Evolutionary conservation across 92 coral and sea anemone genomes (phyloP).

Genomic region (Palythoa heliodiscus): DNA sequence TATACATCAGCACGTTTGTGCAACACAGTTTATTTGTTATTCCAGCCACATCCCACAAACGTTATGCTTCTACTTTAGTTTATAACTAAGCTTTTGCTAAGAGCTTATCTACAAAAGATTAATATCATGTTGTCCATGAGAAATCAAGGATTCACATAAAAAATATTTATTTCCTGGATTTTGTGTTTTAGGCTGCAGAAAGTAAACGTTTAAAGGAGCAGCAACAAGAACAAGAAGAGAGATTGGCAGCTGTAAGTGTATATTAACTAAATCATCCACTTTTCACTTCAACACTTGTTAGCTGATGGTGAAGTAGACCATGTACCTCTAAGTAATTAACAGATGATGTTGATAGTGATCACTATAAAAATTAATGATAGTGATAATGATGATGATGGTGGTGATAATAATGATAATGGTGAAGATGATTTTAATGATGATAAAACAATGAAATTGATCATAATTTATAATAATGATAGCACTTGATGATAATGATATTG

Average conservation of each 20-base stretch:
- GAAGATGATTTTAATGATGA: neutral
- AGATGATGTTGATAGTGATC: neutral
- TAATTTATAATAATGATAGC: neutral
- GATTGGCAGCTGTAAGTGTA: conserved; percentile 33
- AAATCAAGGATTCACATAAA: neutral
- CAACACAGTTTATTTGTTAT: no score
- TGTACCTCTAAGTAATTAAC: no score
- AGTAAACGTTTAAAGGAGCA: conserved; percentile 21
- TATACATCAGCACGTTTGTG: no score
- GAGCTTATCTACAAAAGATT: no score
- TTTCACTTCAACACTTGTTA: no score
- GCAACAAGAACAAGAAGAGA: conserved; percentile 39
- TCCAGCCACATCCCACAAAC: no score
- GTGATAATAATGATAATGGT: neutral
- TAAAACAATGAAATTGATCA: neutral
- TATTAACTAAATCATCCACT: no score
- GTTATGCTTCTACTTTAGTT: no score
- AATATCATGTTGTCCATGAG: no score
- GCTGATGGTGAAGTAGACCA: neutral
- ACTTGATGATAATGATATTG: neutral
- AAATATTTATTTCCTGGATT: neutral
- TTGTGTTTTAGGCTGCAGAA: conserved; percentile 9
- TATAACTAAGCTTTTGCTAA: no score
- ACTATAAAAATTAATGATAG: neutral
- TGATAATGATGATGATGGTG: neutral